A percentile compares a stretch with the other conserved stretches of the same genome.
phyloP scores from a whole-genome alignment of 1,140 invertebrate species.

The Megalopta genalis region DNA sequence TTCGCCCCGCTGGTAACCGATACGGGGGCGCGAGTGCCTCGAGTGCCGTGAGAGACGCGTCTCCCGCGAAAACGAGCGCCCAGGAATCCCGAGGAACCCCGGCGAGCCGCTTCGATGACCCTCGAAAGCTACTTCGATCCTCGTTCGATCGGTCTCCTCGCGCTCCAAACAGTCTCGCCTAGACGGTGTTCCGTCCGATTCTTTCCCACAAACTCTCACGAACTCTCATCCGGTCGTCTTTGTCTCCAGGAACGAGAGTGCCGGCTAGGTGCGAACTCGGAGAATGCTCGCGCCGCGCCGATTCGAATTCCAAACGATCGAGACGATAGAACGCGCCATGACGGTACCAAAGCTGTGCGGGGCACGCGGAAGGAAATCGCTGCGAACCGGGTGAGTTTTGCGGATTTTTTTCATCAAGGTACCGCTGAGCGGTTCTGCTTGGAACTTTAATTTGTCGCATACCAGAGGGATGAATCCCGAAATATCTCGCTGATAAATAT shows the following conservation, averaged over 20 bases:
- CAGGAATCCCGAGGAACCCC: slow-evolving; percentile 21
- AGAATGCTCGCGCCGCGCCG: no score
- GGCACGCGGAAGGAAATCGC: no score
- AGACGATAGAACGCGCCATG: background rate
- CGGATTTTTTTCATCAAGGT: no score
- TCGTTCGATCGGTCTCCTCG: slow-evolving; percentile 10
- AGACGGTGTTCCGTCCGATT: background rate
- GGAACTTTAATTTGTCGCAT: no score
- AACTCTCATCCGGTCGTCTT: background rate
- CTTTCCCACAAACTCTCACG: slow-evolving; percentile 35
- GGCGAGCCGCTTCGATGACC: slow-evolving; percentile 21
- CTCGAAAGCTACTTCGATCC: slow-evolving; percentile 25
- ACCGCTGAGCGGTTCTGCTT: no score
- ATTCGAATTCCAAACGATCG: background rate
- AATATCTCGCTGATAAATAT: no score
- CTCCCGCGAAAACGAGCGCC: slow-evolving; percentile 8
- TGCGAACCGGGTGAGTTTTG: no score
- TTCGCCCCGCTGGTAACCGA: slow-evolving; percentile 35
- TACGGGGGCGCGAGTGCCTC: slow-evolving; percentile 41
- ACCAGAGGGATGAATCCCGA: no score
- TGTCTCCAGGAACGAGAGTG: background rate
- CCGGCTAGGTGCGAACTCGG: background rate
- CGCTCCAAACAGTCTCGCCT: background rate
- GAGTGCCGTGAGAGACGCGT: slow-evolving; percentile 69
- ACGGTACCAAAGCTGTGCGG: no score